phyloP scores from a whole-genome alignment of 2,113 vertebrate species.

The Myotis yumanensis region DNA sequence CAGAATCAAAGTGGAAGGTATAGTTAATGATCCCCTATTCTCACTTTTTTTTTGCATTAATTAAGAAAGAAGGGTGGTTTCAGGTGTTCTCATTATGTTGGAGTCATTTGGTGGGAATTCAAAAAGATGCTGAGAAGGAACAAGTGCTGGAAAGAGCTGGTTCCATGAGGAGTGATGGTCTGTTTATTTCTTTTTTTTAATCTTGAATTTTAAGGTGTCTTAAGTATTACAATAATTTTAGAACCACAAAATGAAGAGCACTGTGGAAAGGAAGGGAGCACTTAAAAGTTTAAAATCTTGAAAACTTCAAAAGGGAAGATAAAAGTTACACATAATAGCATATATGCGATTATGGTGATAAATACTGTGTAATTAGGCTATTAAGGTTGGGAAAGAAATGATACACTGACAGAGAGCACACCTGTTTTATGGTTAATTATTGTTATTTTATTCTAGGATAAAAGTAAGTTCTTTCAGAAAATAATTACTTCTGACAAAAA shows the following conservation, averaged over 20 bases:
- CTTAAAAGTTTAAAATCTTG: not conserved
- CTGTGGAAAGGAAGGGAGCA: not conserved
- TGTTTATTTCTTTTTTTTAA: not conserved
- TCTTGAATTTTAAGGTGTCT: not conserved
- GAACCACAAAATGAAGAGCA: not conserved
- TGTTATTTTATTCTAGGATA: not conserved
- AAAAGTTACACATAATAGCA: not conserved
- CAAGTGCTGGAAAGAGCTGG: not conserved
- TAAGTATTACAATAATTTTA: not conserved
- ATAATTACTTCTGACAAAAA: not conserved
- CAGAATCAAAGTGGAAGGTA: constrained; percentile 16
- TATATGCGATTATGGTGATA: not conserved
- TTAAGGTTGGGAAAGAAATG: not conserved
- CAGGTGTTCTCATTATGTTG: constrained; percentile 40
- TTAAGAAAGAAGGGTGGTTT: constrained; percentile 22
- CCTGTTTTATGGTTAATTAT: not conserved
- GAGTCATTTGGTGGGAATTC: constrained; percentile 32
- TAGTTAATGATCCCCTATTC: not conserved
- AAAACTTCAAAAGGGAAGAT: not conserved
- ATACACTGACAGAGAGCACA: not conserved
- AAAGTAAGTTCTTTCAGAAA: not conserved
- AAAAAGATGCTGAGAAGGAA: constrained; percentile 12
- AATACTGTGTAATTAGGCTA: not conserved
- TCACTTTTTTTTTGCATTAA: constrained; percentile 26
- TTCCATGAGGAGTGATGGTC: not conserved